Conservation (phyloP, 2,888 invertebrate species). For the Philopedon plagiatum region DNA sequence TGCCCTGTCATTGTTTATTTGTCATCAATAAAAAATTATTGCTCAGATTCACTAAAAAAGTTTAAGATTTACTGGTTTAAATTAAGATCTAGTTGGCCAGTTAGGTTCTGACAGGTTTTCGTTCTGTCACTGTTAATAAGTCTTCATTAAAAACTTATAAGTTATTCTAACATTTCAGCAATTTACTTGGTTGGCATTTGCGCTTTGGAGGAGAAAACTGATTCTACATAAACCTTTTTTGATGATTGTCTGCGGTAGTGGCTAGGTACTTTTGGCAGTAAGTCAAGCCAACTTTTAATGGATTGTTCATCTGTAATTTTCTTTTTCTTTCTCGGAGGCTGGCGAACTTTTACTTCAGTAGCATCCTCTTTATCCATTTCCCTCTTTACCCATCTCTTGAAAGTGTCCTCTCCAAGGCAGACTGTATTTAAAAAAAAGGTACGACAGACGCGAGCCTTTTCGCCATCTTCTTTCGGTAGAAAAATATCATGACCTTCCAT, state of each 20-base stretch:
- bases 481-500: constrained; percentile 19
- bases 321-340: constrained; percentile 16
- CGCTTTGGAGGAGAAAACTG: neutral
- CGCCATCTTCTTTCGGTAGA: constrained; percentile 9
- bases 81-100: too few relatives aligned
- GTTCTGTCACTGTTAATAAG: too few relatives aligned
- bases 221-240: neutral
- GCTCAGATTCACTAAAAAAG: too few relatives aligned
- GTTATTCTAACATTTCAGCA: too few relatives aligned
- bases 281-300: constrained; percentile 13
- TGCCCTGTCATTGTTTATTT: too few relatives aligned
- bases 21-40: too few relatives aligned
- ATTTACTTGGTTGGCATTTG: too few relatives aligned
- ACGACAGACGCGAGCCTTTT: constrained; percentile 1
- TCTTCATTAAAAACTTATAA: too few relatives aligned
- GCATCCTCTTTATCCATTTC: constrained; percentile 4
- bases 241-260: constrained; percentile 1
- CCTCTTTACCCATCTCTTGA: constrained; percentile 2
- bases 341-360: neutral
- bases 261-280: constrained; percentile 9
- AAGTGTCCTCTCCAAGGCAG: constrained; percentile 16
- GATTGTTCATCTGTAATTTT: constrained; percentile 7
- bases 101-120: too few relatives aligned
- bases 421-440: constrained; percentile 15
- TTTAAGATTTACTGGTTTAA: too few relatives aligned